phyloP scores from a whole-genome alignment of 2,113 vertebrate genomes.

The Microcebus lehilahytsara region DNA sequence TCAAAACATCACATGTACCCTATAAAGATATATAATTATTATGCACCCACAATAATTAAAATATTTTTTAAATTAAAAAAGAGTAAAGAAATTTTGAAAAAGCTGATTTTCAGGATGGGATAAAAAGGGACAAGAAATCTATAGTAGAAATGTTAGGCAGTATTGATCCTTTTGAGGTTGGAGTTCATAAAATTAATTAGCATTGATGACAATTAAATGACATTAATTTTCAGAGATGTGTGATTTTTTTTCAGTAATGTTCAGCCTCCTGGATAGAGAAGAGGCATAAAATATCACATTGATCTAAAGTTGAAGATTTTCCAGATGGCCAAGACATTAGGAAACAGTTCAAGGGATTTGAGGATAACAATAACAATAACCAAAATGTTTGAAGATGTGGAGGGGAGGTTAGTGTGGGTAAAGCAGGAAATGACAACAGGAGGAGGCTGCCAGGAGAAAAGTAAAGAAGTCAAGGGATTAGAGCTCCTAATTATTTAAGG shows the following conservation, averaged over 20 bases:
- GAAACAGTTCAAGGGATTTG: not conserved
- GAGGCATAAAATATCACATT: not conserved
- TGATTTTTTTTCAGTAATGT: not conserved
- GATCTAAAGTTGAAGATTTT: constrained; percentile 33
- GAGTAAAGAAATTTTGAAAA: not conserved
- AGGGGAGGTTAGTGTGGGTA: too few relatives aligned
- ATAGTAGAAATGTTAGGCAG: not conserved
- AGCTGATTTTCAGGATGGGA: not conserved
- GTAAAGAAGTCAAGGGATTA: too few relatives aligned
- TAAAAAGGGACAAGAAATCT: not conserved
- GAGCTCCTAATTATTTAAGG: too few relatives aligned
- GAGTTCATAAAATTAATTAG: not conserved
- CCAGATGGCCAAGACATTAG: not conserved
- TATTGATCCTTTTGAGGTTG: not conserved
- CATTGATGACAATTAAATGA: not conserved
- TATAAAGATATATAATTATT: too few relatives aligned
- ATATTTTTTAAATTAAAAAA: not conserved
- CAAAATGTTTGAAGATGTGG: too few relatives aligned
- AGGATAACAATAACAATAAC: not conserved
- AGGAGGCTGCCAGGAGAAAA: too few relatives aligned
- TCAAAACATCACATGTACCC: too few relatives aligned
- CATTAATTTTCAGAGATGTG: constrained; percentile 30
- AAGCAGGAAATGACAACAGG: too few relatives aligned
- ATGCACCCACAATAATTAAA: too few relatives aligned
- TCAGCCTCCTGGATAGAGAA: not conserved